Evolutionary conservation across 23 tunicate genomes (phyloP), one percentile per base, ranked within the genome.

Genomic region (Botrylloides violaceus): DNA sequence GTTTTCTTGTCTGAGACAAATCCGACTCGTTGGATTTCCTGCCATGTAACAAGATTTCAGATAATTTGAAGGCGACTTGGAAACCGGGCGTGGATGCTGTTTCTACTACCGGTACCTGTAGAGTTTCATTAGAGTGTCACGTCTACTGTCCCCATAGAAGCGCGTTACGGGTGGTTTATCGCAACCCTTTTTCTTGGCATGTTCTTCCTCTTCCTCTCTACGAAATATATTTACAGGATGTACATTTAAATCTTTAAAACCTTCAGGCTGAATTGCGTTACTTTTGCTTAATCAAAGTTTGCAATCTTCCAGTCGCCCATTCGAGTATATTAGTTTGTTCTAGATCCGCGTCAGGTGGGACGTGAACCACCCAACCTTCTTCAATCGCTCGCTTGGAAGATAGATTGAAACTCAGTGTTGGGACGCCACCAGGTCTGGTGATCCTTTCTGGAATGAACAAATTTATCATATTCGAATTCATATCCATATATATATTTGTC

Each of bases 311-410:
- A 4, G 96, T 77, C 22, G 88, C 88, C 96, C 88, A 81, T 37
- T 81, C 87, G 49, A 88, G 77, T 20, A 88, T 30, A 35, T 88
- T 88, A 0, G 59, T 58, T 71, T 81, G 59, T 30, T 76, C 80
- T 27, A 88, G 6, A 35, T 81, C 77, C 21, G 78, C 80, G 28
- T 88, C 96, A 7, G 86, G 66, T 47, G 72, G 88, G 4, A 56
- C 50, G 36, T 77, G 72, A 34, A 81, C 83, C 19, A 88, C 85
- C 96, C 96, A 88, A 0, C 96, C 96, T 62, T 88, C 96, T n/a
- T 81, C 88, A 32, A 88, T 32, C 15, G 96, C 87, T 59, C 66
- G 71, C 63, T 83, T 84, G 28, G 96, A 88, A 2, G 88, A 71
- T 75, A 88, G 57, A 43, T 81, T 88, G 72, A 88, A 88, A 58